phyloP scores from a whole-genome alignment of 2,113 vertebrate species.

The Xenopus laevis region DNA sequence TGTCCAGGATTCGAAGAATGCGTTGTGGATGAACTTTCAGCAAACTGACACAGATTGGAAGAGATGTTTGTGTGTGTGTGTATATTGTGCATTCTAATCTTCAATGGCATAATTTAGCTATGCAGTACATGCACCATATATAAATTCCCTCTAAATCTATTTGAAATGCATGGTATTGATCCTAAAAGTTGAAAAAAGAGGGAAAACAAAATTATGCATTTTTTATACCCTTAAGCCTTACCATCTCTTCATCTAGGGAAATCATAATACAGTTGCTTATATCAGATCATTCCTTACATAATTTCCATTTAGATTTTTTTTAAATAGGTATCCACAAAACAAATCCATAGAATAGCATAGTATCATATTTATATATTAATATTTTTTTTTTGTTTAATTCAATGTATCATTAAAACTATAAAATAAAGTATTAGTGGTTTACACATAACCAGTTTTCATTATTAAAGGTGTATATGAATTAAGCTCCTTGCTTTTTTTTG shows the following conservation, averaged over 20 bases:
- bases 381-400: neutral
- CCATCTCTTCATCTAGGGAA: constrained; percentile 20
- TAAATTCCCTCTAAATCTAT: constrained; percentile 36
- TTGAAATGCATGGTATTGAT: constrained; percentile 37
- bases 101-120: constrained; percentile 31
- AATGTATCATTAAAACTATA: neutral
- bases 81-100: constrained; percentile 26
- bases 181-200: constrained; percentile 18
- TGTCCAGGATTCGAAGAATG: constrained; percentile 31
- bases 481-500: no score
- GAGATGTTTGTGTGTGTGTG: constrained; percentile 17
- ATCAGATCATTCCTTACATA: constrained; percentile 3
- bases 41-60: constrained; percentile 37
- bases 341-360: no score
- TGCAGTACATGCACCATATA: constrained; percentile 24
- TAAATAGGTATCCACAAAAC: no score
- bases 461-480: no score
- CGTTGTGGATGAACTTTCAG: constrained; percentile 30
- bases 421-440: no score
- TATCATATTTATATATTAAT: neutral
- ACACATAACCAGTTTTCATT: no score
- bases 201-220: constrained; percentile 31
- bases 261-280: constrained; percentile 15
- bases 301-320: neutral
- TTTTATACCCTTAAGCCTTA: constrained; percentile 1